These are phyloP conservation scores for Drosophila meridiana DNA, from an alignment of 2,888 invertebrate genomes.

Conservation along the genomic window DNA sequence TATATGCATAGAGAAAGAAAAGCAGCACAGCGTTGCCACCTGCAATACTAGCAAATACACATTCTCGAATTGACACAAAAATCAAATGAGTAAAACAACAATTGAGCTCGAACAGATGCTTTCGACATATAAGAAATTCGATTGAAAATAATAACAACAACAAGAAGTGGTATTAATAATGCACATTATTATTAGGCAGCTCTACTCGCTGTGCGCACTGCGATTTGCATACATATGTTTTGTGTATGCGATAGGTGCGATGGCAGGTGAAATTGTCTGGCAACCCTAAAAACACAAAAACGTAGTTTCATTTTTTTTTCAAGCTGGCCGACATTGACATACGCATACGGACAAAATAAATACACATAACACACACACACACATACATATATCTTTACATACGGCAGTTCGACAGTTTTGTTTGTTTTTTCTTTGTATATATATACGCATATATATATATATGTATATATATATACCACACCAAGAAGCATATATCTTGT, in stretches of 20 bases:
- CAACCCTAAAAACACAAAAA: constrained; percentile 38
- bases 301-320: constrained; percentile 59
- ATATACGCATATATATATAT: neutral
- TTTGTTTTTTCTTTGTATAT: constrained; percentile 7
- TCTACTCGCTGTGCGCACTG: neutral
- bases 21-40: constrained; percentile 12
- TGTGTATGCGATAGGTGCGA: neutral
- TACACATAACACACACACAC: constrained; percentile 26
- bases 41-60: neutral
- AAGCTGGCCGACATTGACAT: constrained; percentile 59
- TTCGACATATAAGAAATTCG: neutral
- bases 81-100: too few relatives aligned
- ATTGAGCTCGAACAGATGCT: neutral
- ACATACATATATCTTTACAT: neutral
- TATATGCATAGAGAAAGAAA: too few relatives aligned
- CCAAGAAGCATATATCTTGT: neutral
- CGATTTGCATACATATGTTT: neutral
- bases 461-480: neutral
- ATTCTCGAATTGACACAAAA: neutral
- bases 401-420: constrained; percentile 25
- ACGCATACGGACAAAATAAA: constrained; percentile 54
- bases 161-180: neutral
- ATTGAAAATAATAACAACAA: neutral
- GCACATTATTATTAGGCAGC: neutral
- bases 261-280: constrained; percentile 15